A percentile compares a stretch with the other conserved stretches of the same genome.
phyloP scores from a whole-genome alignment of 2,888 invertebrate genomes.

The Myathropa florea region DNA sequence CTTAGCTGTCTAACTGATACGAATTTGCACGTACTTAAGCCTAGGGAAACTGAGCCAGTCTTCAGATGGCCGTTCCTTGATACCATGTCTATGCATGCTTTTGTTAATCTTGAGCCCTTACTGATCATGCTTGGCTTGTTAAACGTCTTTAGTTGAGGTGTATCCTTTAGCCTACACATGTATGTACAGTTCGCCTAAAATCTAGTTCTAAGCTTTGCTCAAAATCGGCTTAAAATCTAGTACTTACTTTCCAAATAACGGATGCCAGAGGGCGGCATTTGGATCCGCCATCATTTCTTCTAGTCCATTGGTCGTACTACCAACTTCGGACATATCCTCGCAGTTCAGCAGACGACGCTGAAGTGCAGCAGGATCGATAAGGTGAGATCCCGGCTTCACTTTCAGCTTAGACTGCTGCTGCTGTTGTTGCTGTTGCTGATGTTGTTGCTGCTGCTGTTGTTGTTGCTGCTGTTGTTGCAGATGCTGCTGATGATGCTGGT shows the following conservation, averaged over 20 bases:
- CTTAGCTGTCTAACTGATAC: not conserved
- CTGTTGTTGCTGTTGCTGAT: conserved; percentile 75
- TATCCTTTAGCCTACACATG: not conserved
- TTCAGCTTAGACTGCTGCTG: conserved; percentile 81
- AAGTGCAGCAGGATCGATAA: conserved; percentile 81
- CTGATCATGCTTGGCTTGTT: not conserved
- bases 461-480: conserved; percentile 74
- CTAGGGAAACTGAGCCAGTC: not conserved
- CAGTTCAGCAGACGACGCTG: conserved; percentile 81
- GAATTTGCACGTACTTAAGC: not conserved
- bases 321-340: conserved; percentile 84
- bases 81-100: not conserved
- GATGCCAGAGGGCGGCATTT: conserved; percentile 90
- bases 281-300: conserved; percentile 82
- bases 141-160: not conserved
- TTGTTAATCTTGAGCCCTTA: not conserved
- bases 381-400: conserved; percentile 83
- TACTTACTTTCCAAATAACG: conserved; percentile 92
- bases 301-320: conserved; percentile 84
- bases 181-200: not conserved
- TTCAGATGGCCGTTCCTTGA: not conserved
- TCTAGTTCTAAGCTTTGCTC: not conserved
- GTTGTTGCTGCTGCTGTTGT: conserved; percentile 75
- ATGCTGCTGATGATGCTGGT: conserved; percentile 73
- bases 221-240: not conserved